Evolutionary conservation across 2,888 invertebrate genomes (phyloP), one percentile per base, ranked within the genome.

Genomic region (Flabesymbios commensalis): DNA sequence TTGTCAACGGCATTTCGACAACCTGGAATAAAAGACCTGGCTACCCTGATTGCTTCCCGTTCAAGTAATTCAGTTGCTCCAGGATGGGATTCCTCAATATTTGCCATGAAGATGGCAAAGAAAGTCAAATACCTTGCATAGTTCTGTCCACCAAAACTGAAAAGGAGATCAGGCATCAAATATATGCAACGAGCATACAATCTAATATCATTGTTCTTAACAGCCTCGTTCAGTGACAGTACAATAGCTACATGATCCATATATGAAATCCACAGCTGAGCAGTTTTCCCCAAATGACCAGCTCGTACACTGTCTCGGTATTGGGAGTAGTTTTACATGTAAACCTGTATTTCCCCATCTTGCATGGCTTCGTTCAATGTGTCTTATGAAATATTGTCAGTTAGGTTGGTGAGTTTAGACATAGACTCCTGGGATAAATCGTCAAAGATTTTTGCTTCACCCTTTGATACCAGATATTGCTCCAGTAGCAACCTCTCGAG

Each of bases 71-170:
- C n/a, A 7, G 10, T 10, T 5, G 53, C 32, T 17, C 65, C 67
- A 19, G 70, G 68, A 51, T 68, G 66, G 5, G 68, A 49, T 7
- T 53, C 48, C 26, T 71, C 67, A 22, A 70, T 54, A 28, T 70
- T 70, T 19, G 65, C 62, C 10, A 67, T 17, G 43, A 64, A 68
- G 1, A 67, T 36, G 0, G 58, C 57, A 41, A 49, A 42, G n/a
- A n/a, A 68, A 17, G 59, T 65, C 5, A 68, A 54, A 51, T 65
- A 67, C 14, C 67, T 28, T 3, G 64, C 63, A 60, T 66, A 68
- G 47, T 69, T 69, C 22, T 69, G 65, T n/a, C 68, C 66, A 36
- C 52, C 67, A 55, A 64, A 69, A 24, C 61, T 65, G 51, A 69
- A 68, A 63, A 67, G 65, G 7, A 70, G 28, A 28, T 65, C 62